Percentiles rank a stretch among this genome's conserved stretches.
These are phyloP conservation scores for Pyrochroa serraticornis DNA, from an alignment of 2,888 invertebrate genomes.

Conservation along the genomic window DNA sequence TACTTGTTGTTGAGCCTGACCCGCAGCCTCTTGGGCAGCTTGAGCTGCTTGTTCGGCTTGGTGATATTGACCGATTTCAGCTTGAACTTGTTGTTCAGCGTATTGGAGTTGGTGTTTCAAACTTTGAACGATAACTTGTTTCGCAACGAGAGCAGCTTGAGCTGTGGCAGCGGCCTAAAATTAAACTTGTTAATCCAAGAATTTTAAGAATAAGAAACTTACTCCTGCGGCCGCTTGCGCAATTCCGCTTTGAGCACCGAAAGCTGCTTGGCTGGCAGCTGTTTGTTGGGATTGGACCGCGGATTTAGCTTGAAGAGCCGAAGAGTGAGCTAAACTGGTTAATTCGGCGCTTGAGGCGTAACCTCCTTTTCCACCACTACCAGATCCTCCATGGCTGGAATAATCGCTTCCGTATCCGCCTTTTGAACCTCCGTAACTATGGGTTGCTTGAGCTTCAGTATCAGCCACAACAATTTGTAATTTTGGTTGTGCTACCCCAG, in stretches of 20 bases:
- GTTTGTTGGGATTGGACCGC: slow-evolving; percentile 71
- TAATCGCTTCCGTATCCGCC: no score
- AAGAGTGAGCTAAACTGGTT: slow-evolving; percentile 69
- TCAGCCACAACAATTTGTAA: no score
- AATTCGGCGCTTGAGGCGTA: slow-evolving; percentile 71
- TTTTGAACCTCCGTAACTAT: no score
- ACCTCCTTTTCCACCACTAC: slow-evolving; percentile 54
- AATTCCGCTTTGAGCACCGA: slow-evolving; percentile 73
- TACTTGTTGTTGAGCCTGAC: slow-evolving; percentile 69
- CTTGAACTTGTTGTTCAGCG: slow-evolving; percentile 67
- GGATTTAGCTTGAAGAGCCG: slow-evolving; percentile 74
- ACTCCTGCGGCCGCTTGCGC: slow-evolving; percentile 69
- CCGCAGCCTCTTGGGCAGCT: slow-evolving; percentile 70
- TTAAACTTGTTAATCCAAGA: background rate
- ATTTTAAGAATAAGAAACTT: slow-evolving; percentile 20
- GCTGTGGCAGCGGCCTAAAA: slow-evolving; percentile 52
- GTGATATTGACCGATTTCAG: slow-evolving; percentile 71
- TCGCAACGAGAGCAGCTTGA: slow-evolving; percentile 67
- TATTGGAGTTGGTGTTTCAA: slow-evolving; percentile 74
- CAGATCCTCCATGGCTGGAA: no score
- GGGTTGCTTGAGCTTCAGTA: no score
- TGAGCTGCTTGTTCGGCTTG: slow-evolving; percentile 74
- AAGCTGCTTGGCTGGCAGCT: slow-evolving; percentile 76
- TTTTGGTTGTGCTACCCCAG: no score
- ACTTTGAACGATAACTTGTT: slow-evolving; percentile 57